Percentiles rank a stretch among this genome's conserved stretches.
phyloP scores from a whole-genome alignment of 2,797 vertebrate species.

The Anableps anableps region DNA sequence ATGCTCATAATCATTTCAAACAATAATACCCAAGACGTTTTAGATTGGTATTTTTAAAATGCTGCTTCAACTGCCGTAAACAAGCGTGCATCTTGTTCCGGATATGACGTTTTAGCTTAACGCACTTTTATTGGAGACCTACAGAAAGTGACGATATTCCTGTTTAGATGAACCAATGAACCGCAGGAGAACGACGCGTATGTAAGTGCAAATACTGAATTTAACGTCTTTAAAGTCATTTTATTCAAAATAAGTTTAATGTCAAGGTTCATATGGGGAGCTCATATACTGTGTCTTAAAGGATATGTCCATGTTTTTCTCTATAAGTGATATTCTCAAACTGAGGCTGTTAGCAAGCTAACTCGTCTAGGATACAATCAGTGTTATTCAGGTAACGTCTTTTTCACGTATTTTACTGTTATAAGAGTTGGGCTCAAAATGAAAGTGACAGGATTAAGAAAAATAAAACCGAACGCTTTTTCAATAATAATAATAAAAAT shows the following conservation, averaged over 20 bases:
- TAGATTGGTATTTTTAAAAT: too few species aligned
- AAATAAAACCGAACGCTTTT: background rate
- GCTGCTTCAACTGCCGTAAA: too few species aligned
- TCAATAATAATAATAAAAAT: background rate
- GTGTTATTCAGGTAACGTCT: background rate
- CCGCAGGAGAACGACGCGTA: slow-evolving; percentile 36
- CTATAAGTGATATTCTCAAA: rapidly evolving
- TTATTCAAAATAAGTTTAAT: rapidly evolving
- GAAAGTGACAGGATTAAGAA: background rate
- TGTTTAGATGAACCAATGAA: slow-evolving; percentile 50
- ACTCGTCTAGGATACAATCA: background rate
- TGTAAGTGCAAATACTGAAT: slow-evolving; percentile 58
- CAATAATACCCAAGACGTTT: too few species aligned
- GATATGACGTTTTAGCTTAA: slow-evolving; percentile 47
- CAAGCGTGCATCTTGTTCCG: background rate
- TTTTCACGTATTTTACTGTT: background rate
- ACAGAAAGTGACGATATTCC: slow-evolving; percentile 4
- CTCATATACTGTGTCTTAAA: rapidly evolving
- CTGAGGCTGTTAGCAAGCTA: background rate
- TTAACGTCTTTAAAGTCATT: background rate
- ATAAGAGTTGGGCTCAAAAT: background rate
- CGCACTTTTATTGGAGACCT: slow-evolving; percentile 33
- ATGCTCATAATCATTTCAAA: background rate
- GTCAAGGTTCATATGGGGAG: rapidly evolving
- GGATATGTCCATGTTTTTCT: rapidly evolving